Evolutionary conservation across 64 coral and sea anemone species (phyloP).

Genomic region (Astreopora myriophthalma): DNA sequence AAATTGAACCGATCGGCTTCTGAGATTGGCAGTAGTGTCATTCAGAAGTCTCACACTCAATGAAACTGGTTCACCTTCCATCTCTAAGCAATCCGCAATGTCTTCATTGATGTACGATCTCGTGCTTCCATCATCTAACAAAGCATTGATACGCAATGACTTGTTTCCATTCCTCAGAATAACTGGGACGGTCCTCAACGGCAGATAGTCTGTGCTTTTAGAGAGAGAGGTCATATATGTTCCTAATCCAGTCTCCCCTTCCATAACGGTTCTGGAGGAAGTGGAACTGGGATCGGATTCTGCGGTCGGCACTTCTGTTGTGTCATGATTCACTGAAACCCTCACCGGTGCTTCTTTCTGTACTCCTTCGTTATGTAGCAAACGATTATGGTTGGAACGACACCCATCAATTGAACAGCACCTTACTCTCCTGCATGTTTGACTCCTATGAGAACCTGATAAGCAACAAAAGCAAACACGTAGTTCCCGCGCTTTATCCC

Average conservation of each 20-base stretch:
- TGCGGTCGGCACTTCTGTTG: not conserved
- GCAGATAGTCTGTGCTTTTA: not conserved
- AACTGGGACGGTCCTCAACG: slow-evolving; percentile 5
- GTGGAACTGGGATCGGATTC: too few relatives aligned
- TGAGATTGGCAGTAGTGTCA: too few relatives aligned
- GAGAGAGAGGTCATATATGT: not conserved
- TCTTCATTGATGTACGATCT: not conserved
- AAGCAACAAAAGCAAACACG: not conserved
- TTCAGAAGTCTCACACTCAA: too few relatives aligned
- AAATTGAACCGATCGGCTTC: too few relatives aligned
- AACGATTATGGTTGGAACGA: not conserved
- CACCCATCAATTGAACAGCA: not conserved
- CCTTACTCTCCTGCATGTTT: not conserved
- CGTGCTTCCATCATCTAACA: slow-evolving; percentile 14
- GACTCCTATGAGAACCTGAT: not conserved
- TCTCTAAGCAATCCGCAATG: too few relatives aligned
- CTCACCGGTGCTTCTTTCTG: not conserved
- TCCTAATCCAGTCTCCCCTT: not conserved
- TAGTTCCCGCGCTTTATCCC: not conserved
- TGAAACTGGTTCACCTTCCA: too few relatives aligned
- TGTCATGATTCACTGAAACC: not conserved
- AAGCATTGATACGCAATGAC: not conserved
- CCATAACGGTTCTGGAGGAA: not conserved
- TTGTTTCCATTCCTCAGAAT: not conserved
- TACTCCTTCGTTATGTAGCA: not conserved